Base-by-base conservation (phyloP, 2,797 vertebrate genomes). In the Sus cebifrons region DNA sequence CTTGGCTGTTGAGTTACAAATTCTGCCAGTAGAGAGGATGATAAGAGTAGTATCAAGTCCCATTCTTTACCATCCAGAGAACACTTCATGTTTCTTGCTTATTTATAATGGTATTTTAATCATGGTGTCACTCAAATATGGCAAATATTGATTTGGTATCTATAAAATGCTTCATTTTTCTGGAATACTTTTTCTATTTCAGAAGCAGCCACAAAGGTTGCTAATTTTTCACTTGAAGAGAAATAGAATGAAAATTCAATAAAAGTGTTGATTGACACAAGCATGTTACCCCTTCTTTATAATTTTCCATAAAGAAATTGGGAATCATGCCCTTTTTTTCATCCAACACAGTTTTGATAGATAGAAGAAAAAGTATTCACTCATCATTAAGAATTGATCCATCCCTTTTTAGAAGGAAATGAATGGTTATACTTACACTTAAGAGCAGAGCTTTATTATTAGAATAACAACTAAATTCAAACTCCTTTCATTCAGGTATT, bases 41-140 rank as follows among this genome's bases (percentile, higher is more conserved):
- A 21, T 79, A 94, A 73, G 2, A 10, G 27, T 60, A 25, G 3
- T 21, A 27, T 54, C 12, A 88, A 68, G 70, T 90, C 89, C 87
- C 82, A 54, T 5, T 83, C 27, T 62, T 97, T 97, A 89, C 94
- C 32, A 79, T 65, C 91, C 89, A 88, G 92, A 84, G 81, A 94
- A 56, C 0, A 5, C 5, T 91, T 95, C 16, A 36, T 84, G 40
- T 87, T 87, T 96, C 62, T 89, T 93, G n/a, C 32, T 96, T 92
- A 71, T 75, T 96, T 93, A 68, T 67, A 95, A 62, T 68, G 18
- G 20, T 84, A 86, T 79, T 87, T 94, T 87, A 96, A 93, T 81
- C 40, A 71, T 36, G 12, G 29, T 96, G 29, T 64, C 60, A 86
- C 18, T 91, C 84, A 96, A 87, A 68, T 86, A 85, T 54, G 77